These are phyloP conservation scores for Penaeus indicus DNA, from an alignment of 1,140 invertebrate genomes.

Conservation along the genomic window DNA sequence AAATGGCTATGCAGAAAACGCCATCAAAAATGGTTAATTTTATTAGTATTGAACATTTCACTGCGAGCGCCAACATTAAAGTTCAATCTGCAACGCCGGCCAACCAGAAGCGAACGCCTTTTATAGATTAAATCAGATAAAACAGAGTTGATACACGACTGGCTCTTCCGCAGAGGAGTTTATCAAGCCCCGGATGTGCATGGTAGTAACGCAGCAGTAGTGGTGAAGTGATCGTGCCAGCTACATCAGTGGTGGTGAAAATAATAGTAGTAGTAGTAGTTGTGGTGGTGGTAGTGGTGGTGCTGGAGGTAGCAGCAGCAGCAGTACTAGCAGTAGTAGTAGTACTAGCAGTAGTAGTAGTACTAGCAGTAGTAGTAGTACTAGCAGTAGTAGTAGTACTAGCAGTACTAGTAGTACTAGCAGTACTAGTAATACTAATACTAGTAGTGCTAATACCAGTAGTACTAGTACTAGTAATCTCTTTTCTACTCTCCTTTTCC, in stretches of 20 bases:
- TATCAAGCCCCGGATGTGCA: too few species aligned
- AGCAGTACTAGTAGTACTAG: neutral
- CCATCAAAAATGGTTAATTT: too few species aligned
- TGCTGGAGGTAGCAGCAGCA: constrained; percentile 7
- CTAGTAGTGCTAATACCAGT: neutral
- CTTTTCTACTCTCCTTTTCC: too few species aligned
- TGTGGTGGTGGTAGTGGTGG: neutral
- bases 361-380: constrained; percentile 9
- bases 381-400: neutral
- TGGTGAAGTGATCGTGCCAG: neutral
- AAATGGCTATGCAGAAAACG: too few species aligned
- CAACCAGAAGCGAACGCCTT: too few species aligned
- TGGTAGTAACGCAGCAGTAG: neutral
- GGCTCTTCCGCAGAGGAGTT: too few species aligned
- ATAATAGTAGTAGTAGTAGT: neutral
- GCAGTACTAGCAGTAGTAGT: constrained; percentile 14
- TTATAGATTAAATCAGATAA: too few species aligned
- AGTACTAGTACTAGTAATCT: neutral
- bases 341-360: constrained; percentile 11
- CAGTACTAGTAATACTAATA: neutral
- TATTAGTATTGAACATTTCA: too few species aligned
- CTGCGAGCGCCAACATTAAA: too few species aligned
- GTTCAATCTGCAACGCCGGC: too few species aligned
- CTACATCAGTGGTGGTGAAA: neutral
- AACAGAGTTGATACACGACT: too few species aligned